Conservation (phyloP, 2,888 invertebrate species). For the Autographa gamma region DNA sequence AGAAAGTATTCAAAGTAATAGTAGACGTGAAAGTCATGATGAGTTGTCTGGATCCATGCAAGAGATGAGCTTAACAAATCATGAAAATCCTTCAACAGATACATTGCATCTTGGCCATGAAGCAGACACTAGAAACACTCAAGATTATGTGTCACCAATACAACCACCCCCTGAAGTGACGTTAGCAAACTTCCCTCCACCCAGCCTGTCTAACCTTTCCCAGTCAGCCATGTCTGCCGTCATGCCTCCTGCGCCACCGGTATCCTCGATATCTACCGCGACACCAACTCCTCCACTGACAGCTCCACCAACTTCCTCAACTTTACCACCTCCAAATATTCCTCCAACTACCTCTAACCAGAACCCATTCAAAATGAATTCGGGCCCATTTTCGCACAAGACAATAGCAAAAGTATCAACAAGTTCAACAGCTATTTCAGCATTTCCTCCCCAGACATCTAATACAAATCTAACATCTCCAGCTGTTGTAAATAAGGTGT, state of each 20-base stretch:
- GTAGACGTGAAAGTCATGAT: conserved; percentile 71
- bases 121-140: conserved; percentile 46
- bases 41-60: conserved; percentile 77
- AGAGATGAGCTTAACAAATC: conserved; percentile 78
- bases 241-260: conserved; percentile 55
- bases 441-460: conserved; percentile 72
- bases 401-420: conserved; percentile 68
- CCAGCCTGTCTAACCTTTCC: conserved; percentile 39
- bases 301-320: conserved; percentile 43
- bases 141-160: conserved; percentile 46
- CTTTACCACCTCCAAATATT: conserved; percentile 68
- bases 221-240: conserved; percentile 34
- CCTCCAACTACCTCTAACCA: conserved; percentile 68
- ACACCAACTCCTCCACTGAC: conserved; percentile 38
- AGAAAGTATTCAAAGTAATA: conserved; percentile 64
- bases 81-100: conserved; percentile 68
- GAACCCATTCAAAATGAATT: conserved; percentile 82
- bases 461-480: conserved; percentile 76
- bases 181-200: conserved; percentile 60
- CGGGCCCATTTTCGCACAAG: conserved; percentile 86
- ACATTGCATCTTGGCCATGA: conserved; percentile 48
- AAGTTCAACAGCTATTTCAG: conserved; percentile 62
- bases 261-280: conserved; percentile 41
- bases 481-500: conserved; percentile 74
- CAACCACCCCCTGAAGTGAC: conserved; percentile 60